Evolutionary conservation across 2,113 vertebrate genomes (phyloP).

Genomic region (Telmatochromis brichardi): DNA sequence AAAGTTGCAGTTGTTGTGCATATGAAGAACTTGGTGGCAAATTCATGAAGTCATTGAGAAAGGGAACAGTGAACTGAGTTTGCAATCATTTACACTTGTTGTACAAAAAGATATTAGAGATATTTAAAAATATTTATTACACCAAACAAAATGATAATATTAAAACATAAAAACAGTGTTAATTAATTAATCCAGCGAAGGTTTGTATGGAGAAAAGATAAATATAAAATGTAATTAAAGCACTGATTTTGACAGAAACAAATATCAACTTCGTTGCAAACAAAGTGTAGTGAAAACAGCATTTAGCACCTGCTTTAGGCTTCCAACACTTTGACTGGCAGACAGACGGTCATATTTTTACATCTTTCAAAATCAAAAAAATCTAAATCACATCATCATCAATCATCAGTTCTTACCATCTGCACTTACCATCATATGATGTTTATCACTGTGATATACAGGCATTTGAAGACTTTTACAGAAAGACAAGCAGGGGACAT

Average conservation of each 20-base stretch:
- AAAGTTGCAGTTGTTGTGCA: not conserved
- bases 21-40: not conserved
- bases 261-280: not conserved
- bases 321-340: not conserved
- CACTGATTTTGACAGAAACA: not conserved
- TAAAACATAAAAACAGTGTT: not conserved
- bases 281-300: not conserved
- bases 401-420: not conserved
- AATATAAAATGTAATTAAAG: not conserved
- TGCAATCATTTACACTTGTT: not conserved
- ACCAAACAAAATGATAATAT: not conserved
- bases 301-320: not conserved
- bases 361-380: not conserved
- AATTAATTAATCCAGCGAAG: not conserved
- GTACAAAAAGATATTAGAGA: not conserved
- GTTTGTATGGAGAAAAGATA: not conserved
- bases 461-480: not conserved
- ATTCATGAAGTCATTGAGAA: not conserved
- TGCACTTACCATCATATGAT: not conserved
- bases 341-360: not conserved
- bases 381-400: not conserved
- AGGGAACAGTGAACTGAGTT: not conserved
- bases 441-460: not conserved
- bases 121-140: not conserved
- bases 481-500: not conserved